Percentiles rank a stretch among this genome's conserved stretches.
phyloP scores from a whole-genome alignment of 1,140 invertebrate species.

The Drosophila melanica region DNA sequence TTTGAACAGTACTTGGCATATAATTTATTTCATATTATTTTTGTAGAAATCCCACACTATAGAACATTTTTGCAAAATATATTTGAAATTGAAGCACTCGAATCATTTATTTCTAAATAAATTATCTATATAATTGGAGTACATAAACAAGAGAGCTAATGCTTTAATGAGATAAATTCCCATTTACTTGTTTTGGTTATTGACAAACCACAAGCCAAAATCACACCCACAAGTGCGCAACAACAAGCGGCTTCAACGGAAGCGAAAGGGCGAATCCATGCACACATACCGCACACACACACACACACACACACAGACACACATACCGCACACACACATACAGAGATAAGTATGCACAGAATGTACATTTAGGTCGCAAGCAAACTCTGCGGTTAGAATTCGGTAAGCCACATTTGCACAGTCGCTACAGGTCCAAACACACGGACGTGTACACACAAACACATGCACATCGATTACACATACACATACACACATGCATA shows the following conservation, averaged over 20 bases:
- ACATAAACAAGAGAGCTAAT: background rate
- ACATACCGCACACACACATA: background rate
- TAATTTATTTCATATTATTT: too few species aligned
- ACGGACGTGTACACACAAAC: background rate
- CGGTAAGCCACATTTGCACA: background rate
- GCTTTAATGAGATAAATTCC: background rate
- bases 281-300: background rate
- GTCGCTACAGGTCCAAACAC: background rate
- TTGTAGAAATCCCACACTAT: too few species aligned
- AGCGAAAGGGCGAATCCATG: constrained; percentile 23
- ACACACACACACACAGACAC: background rate
- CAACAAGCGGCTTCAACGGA: constrained; percentile 13
- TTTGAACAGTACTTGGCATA: too few species aligned
- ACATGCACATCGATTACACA: too few species aligned
- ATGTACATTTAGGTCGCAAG: background rate
- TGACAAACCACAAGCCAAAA: constrained; percentile 41
- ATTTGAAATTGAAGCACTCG: too few species aligned
- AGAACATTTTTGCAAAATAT: too few species aligned
- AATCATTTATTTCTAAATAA: too few species aligned
- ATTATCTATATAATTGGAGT: too few species aligned
- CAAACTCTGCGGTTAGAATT: constrained; percentile 6
- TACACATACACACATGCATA: too few species aligned
- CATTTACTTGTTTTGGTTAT: constrained; percentile 3
- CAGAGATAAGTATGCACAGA: background rate
- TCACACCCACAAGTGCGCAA: constrained; percentile 41